A percentile compares a stretch with the other conserved stretches of the same genome.
phyloP scores from a whole-genome alignment of 2,113 vertebrate genomes.

The Pholis gunnellus region DNA sequence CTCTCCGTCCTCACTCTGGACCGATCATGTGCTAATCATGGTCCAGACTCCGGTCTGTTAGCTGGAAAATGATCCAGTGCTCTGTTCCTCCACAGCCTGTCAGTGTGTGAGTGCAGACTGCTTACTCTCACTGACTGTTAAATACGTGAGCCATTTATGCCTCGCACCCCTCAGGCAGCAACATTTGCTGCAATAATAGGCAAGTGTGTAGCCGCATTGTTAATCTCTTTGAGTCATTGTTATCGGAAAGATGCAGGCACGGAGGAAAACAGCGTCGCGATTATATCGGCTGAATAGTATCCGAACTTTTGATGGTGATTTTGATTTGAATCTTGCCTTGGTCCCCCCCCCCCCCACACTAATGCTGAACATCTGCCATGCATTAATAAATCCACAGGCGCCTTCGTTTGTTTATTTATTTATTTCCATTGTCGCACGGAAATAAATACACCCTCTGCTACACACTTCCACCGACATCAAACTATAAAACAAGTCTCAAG shows the following conservation, averaged over 20 bases:
- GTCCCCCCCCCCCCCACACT: slow-evolving; percentile 33
- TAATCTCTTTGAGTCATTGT: slow-evolving; percentile 57
- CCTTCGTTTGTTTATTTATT: slow-evolving; percentile 60
- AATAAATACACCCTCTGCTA: slow-evolving; percentile 25
- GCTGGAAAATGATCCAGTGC: slow-evolving; percentile 61
- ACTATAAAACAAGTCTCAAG: slow-evolving; percentile 69
- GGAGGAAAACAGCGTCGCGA: slow-evolving; percentile 40
- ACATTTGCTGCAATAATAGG: slow-evolving; percentile 38
- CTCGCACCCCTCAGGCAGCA: slow-evolving; percentile 35
- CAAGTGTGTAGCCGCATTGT: slow-evolving; percentile 37
- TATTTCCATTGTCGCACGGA: slow-evolving; percentile 47
- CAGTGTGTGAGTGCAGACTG: slow-evolving; percentile 33
- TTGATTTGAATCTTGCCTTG: slow-evolving; percentile 56
- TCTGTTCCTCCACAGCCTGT: slow-evolving; percentile 41
- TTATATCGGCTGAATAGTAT: slow-evolving; percentile 27
- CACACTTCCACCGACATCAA: slow-evolving; percentile 62
- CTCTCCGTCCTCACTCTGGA: slow-evolving; percentile 24
- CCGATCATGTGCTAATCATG: slow-evolving; percentile 55
- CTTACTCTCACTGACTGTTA: slow-evolving; percentile 57
- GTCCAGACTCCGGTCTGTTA: slow-evolving; percentile 53
- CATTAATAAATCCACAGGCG: slow-evolving; percentile 70
- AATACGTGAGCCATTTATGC: slow-evolving; percentile 45
- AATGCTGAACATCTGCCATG: slow-evolving; percentile 70
- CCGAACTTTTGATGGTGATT: slow-evolving; percentile 46
- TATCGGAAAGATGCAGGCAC: slow-evolving; percentile 63